Evolutionary conservation across 2,113 vertebrate genomes (phyloP).

Genomic region (Burhinus bistriatus): DNA sequence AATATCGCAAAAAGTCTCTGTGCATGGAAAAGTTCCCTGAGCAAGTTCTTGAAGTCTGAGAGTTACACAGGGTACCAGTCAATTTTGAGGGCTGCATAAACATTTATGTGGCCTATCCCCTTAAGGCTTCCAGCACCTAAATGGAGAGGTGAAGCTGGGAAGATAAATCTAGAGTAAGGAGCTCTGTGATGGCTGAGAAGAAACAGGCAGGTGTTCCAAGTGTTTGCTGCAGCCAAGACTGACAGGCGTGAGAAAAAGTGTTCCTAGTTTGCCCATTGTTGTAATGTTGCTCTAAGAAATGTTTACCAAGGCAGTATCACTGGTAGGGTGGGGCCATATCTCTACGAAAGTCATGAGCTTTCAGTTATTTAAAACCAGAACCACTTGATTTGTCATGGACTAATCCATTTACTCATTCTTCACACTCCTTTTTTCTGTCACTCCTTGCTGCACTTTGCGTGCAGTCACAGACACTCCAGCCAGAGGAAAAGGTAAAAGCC

Average conservation of each 20-base stretch:
- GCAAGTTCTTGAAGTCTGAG: not conserved
- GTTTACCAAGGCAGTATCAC: not conserved
- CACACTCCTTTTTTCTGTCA: not conserved
- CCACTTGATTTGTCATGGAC: slow-evolving; percentile 11
- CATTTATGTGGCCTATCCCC: not conserved
- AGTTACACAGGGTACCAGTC: not conserved
- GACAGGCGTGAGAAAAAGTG: slow-evolving; percentile 21
- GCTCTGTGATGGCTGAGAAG: not conserved
- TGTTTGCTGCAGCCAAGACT: not conserved
- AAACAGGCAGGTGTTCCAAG: slow-evolving; percentile 19
- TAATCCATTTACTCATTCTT: slow-evolving; percentile 30
- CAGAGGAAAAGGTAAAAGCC: not conserved
- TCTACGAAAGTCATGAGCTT: not conserved
- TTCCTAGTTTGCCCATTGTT: not conserved
- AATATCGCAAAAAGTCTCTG: not conserved
- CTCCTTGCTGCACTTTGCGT: not conserved
- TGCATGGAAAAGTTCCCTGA: not conserved
- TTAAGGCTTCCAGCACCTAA: not conserved
- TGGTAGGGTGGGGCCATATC: not conserved
- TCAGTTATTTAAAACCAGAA: slow-evolving; percentile 31
- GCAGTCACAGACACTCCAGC: not conserved
- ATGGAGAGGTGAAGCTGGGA: not conserved
- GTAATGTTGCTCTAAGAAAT: not conserved
- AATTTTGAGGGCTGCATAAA: not conserved
- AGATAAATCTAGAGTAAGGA: slow-evolving; percentile 50